phyloP scores from a whole-genome alignment of 1,140 invertebrate genomes.

The Leptopilina clavipes region DNA sequence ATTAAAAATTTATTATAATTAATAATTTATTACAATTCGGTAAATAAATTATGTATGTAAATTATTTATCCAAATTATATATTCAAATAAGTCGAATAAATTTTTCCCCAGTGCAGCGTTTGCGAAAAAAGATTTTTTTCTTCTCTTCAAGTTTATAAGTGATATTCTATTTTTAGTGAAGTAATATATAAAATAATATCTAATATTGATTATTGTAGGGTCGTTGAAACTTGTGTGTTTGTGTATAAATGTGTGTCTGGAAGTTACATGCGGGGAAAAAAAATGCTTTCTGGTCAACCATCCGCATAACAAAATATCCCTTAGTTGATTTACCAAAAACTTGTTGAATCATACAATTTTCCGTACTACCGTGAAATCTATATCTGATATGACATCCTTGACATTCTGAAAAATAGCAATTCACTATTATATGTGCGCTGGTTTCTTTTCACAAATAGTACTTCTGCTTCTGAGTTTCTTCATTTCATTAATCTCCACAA shows the following conservation, averaged over 20 bases:
- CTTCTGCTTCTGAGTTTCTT: background rate
- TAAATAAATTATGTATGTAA: too few relatives aligned
- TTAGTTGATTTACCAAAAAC: constrained; percentile 6
- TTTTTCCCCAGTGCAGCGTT: too few relatives aligned
- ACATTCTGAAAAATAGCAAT: background rate
- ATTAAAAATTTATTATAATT: too few relatives aligned
- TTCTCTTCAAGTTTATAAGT: too few relatives aligned
- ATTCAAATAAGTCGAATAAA: too few relatives aligned
- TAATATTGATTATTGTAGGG: background rate
- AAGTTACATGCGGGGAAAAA: background rate
- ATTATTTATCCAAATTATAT: too few relatives aligned
- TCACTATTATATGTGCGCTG: background rate
- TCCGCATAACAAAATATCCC: background rate
- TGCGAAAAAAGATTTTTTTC: too few relatives aligned
- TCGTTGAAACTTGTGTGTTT: background rate
- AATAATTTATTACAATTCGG: too few relatives aligned
- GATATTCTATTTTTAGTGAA: background rate
- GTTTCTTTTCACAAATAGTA: background rate
- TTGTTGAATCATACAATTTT: constrained; percentile 12
- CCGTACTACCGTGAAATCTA: background rate
- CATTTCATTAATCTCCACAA: constrained; percentile 1
- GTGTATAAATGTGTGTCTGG: too few relatives aligned
- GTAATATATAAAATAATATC: background rate
- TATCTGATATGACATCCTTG: background rate
- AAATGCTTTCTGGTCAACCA: background rate